Base-by-base conservation (phyloP, 2,888 invertebrate species). In the Parthenolecanium corni region DNA sequence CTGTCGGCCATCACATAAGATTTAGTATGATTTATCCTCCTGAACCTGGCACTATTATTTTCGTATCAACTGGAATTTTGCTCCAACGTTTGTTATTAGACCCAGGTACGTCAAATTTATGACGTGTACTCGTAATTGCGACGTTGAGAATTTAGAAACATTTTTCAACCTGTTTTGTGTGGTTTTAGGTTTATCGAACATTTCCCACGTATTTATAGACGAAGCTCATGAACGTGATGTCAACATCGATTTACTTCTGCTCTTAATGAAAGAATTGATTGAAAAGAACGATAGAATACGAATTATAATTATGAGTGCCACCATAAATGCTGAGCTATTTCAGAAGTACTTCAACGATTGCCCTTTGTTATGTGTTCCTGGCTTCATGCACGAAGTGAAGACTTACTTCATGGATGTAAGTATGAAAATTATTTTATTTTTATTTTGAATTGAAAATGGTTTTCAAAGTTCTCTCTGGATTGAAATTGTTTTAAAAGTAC, bases 151-250 rank as follows among this genome's bases (percentile, higher is more conserved):
- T n/a, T n/a, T n/a, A n/a, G n/a, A n/a, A n/a, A n/a, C n/a, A n/a
- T n/a, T n/a, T n/a, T n/a, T n/a, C 6, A 20, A 3, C 25, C 36
- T 2, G 16, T 24, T 51, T 49, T 24, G 6, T 31, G 4, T 31
- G 31, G 9, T 31, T 31, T 31, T 31, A 31, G 31, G 31, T 31
- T 31, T 31, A 9, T 31, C 31, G 9, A 80, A 80, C 12, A 80
- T 82, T 65, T 77, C 81, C 0, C 85, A 86, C 71, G 77, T 86
- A 1, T 77, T 86, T 52, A 74, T 86, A 62, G 86, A 87, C 71
- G 86, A 87, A 69, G 85, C 83, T 0, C 86, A 87, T 71, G 85
- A 85, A 70, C 76, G 86, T 5, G 82, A 81, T 67, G 78, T 84
- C 0, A 82, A 84, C 67, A 83, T 80, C 0, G 86, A 87, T 70